Evolutionary conservation across 2,113 vertebrate species (phyloP).

Genomic region (Archilochus colubris): DNA sequence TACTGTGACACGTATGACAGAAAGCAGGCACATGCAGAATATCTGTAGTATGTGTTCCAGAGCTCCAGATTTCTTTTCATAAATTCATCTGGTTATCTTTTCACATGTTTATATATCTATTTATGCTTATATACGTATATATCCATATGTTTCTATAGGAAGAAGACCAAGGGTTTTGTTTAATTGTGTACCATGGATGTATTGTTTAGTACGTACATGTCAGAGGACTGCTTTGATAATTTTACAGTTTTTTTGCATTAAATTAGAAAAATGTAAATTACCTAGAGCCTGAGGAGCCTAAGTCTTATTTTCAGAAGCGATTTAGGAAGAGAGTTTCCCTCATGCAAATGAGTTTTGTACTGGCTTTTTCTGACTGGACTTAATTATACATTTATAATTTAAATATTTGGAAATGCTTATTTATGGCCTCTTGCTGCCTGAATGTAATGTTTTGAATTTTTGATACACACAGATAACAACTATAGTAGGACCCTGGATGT

Average conservation of each 20-base stretch:
- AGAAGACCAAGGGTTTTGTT: background rate
- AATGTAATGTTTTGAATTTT: background rate
- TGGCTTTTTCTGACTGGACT: background rate
- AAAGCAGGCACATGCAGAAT: background rate
- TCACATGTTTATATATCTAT: background rate
- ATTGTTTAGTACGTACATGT: background rate
- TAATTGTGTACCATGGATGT: background rate
- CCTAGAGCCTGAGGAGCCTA: background rate
- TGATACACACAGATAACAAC: background rate
- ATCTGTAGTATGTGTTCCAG: background rate
- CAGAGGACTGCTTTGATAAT: background rate
- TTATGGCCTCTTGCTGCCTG: background rate
- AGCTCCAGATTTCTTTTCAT: background rate
- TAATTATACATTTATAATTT: background rate
- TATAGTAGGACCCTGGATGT: background rate
- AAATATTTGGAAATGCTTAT: background rate
- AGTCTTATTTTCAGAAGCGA: background rate
- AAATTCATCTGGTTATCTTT: too few species aligned
- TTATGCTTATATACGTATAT: background rate
- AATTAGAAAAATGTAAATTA: background rate
- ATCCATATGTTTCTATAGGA: background rate
- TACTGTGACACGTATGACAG: background rate
- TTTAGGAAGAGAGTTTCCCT: background rate
- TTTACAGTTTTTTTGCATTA: background rate
- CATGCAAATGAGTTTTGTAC: background rate